Evolutionary conservation across 2,113 vertebrate genomes (phyloP), one percentile per base, ranked within the genome.

Genomic region (Phodopus roborovskii): DNA sequence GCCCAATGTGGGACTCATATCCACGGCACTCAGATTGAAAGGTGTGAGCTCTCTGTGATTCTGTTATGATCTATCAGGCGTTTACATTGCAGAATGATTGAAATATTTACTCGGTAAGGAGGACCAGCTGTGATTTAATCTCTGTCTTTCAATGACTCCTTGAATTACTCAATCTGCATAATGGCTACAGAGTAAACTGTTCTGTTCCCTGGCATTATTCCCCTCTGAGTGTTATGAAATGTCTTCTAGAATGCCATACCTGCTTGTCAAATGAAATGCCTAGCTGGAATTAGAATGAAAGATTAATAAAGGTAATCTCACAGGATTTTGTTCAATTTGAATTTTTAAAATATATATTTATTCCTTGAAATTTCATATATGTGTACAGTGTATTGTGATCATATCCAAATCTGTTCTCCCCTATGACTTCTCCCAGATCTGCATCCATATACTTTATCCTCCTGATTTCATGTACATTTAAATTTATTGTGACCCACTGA

Each of bases 271-370:
- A 82, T 90, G 77, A 93, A 89, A 3, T 96, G n/a, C 45, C 88
- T 66, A 95, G 64, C 92, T 97, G 68, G 97, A 97, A 97, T 50
- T 93, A 96, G 42, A 92, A 94, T 90, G 71, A 95, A 96, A 90
- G 7, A 56, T 91, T 92, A 98, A 96, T 98, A 98, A 98, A 98
- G 95, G 53, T 58, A 93, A 87, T 24, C 10, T 78, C 94, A 75
- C 97, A 97, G 94, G 96, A 97, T 78, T 92, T 83, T 89, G 74
- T 82, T 82, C 4, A 48, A 75, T 60, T 13, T 95, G 79, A 78
- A 92, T 94, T 94, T 39, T 82, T 60, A 12, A 81, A 56, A 79
- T 22, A 58, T 7, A 39, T 58, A 24, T 75, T 75, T 45, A 75
- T 4, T 42, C n/a, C 24, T 58, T 62, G 56, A 60, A 83, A 42